These are phyloP conservation scores for Cryptotermes secundus DNA, from an alignment of 1,140 invertebrate genomes.

Conservation along the genomic window DNA sequence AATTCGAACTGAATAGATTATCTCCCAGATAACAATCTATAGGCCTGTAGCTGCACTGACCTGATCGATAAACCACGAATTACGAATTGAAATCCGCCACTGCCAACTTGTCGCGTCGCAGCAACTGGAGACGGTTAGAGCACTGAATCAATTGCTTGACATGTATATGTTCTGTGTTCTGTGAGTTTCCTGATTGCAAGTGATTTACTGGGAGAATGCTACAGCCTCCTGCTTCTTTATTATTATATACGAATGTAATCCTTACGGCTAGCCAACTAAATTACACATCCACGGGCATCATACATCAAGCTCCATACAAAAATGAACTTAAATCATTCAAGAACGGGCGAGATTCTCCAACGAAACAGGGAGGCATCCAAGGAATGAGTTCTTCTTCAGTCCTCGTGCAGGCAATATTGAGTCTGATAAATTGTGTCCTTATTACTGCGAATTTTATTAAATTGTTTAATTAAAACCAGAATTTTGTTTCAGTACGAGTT, in stretches of 20 bases:
- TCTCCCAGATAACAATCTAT: too few species aligned
- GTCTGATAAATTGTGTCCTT: too few species aligned
- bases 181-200: constrained; percentile 29
- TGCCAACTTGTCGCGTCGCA: neutral
- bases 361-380: neutral
- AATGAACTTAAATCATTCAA: constrained; percentile 10
- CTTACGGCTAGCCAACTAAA: constrained; percentile 22
- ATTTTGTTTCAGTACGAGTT: too few species aligned
- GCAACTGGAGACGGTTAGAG: constrained; percentile 19
- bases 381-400: neutral
- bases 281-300: constrained; percentile 23
- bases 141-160: constrained; percentile 33
- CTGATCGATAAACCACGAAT: neutral
- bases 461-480: too few species aligned
- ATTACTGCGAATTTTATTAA: too few species aligned
- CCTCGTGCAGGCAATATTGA: too few species aligned
- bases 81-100: neutral
- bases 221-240: constrained; percentile 19
- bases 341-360: neutral
- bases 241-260: constrained; percentile 22
- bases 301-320: constrained; percentile 2
- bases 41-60: too few species aligned
- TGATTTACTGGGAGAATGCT: constrained; percentile 24
- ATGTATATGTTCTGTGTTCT: constrained; percentile 17
- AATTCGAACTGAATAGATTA: neutral